phyloP scores from a whole-genome alignment of 2,888 invertebrate species.

The Rutpela maculata region DNA sequence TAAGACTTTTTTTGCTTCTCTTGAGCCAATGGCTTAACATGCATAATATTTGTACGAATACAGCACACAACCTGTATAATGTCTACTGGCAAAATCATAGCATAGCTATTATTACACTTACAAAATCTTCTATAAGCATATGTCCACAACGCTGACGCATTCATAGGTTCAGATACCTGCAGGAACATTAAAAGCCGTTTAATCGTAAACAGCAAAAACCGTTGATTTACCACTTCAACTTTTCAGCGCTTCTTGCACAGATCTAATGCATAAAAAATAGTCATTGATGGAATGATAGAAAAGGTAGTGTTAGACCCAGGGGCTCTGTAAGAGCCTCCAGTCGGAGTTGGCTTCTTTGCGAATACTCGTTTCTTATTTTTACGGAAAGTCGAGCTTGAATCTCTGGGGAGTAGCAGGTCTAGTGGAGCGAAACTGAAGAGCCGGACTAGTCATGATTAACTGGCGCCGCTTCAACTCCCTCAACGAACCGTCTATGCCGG shows the following conservation, averaged over 20 bases:
- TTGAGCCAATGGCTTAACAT: too few species aligned
- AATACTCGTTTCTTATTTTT: slow-evolving; percentile 44
- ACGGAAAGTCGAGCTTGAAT: slow-evolving; percentile 35
- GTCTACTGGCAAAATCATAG: too few species aligned
- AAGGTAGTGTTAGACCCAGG: slow-evolving; percentile 37
- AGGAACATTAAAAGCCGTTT: background rate
- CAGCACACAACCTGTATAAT: too few species aligned
- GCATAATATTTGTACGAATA: too few species aligned
- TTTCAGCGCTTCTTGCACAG: slow-evolving; percentile 8
- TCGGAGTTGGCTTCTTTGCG: slow-evolving; percentile 43
- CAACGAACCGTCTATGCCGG: slow-evolving; percentile 36
- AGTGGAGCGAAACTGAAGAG: slow-evolving; percentile 53
- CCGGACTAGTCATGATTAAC: slow-evolving; percentile 54
- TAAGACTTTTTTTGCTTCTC: too few species aligned
- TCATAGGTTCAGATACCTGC: too few species aligned
- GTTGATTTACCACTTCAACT: background rate
- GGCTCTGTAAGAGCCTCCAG: slow-evolving; percentile 41
- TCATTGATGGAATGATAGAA: slow-evolving; percentile 35
- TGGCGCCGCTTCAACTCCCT: slow-evolving; percentile 50
- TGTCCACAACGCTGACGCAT: too few species aligned
- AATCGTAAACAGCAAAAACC: slow-evolving; percentile 5
- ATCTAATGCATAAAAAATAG: slow-evolving; percentile 38
- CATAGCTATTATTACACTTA: too few species aligned
- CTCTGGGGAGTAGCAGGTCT: slow-evolving; percentile 50
- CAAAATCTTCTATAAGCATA: too few species aligned